phyloP scores from a whole-genome alignment of 1,140 invertebrate species.

The Orussus abietinus region DNA sequence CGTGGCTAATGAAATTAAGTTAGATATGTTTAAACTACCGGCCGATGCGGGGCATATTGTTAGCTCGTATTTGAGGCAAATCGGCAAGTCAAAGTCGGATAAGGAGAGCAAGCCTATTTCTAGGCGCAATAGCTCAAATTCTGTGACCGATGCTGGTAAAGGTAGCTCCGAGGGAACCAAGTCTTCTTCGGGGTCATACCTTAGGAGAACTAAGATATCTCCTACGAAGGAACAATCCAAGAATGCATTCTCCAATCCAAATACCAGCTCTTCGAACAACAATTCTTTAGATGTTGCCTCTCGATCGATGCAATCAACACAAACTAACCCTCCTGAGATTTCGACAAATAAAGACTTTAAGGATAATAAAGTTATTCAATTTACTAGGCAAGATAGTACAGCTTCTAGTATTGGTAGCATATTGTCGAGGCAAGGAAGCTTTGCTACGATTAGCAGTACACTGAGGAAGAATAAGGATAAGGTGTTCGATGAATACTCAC shows the following conservation, averaged over 20 bases:
- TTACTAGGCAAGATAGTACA: conserved; percentile 22
- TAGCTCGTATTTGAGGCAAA: conserved; percentile 41
- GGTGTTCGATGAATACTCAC: conserved; percentile 6
- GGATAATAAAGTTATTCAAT: conserved; percentile 3
- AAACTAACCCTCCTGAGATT: conserved; percentile 4
- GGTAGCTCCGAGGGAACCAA: conserved; percentile 22
- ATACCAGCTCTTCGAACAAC: too few species aligned
- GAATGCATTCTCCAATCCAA: conserved; percentile 37
- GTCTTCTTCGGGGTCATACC: conserved; percentile 30
- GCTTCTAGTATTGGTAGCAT: conserved; percentile 29
- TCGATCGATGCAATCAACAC: conserved; percentile 4
- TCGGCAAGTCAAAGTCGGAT: conserved; percentile 40
- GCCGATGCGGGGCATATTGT: conserved; percentile 32
- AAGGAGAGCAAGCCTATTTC: conserved; percentile 33
- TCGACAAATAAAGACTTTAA: conserved; percentile 8
- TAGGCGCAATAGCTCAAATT: conserved; percentile 21
- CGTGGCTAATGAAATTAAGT: conserved; percentile 2
- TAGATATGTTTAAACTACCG: conserved; percentile 19
- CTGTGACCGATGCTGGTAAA: conserved; percentile 18
- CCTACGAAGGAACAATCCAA: conserved; percentile 45
- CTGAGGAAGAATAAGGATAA: conserved; percentile 18
- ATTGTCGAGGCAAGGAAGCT: conserved; percentile 28
- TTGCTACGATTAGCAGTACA: conserved; percentile 22
- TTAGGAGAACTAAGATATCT: conserved; percentile 48
- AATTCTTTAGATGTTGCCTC: too few species aligned